These are phyloP conservation scores for Argynnis bischoffii DNA, from an alignment of 2,888 invertebrate genomes.

Conservation along the genomic window DNA sequence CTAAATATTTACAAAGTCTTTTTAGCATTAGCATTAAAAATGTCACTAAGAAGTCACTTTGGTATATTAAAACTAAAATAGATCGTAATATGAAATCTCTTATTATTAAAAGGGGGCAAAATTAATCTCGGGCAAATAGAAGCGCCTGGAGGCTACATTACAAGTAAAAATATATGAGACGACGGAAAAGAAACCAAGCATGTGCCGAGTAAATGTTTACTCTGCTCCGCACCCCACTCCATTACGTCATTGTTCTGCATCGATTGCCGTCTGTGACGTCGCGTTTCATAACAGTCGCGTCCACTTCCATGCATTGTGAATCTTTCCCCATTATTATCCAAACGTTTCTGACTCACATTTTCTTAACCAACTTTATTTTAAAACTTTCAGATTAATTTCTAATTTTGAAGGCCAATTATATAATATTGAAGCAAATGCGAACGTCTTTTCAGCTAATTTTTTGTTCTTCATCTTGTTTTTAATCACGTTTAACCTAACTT, in stretches of 20 bases:
- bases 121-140: conserved; percentile 72
- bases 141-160: conserved; percentile 73
- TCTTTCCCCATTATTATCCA: conserved; percentile 34
- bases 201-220: conserved; percentile 79
- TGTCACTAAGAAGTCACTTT: too few relatives aligned
- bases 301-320: conserved; percentile 43
- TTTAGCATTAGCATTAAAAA: too few relatives aligned
- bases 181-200: conserved; percentile 81
- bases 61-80: conserved; percentile 14
- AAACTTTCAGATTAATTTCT: conserved; percentile 23
- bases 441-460: conserved; percentile 8
- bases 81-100: conserved; percentile 10
- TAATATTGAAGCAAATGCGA: conserved; percentile 18
- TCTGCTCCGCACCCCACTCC: conserved; percentile 56
- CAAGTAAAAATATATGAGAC: conserved; percentile 81
- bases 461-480: conserved; percentile 2
- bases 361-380: conserved; percentile 31
- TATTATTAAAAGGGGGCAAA: conserved; percentile 53
- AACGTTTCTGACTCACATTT: conserved; percentile 38
- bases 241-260: conserved; percentile 79
- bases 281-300: conserved; percentile 59
- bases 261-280: conserved; percentile 73
- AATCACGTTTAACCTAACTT: conserved; percentile 15
- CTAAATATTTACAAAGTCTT: too few relatives aligned
- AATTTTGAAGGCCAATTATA: conserved; percentile 16